These are phyloP conservation scores for Platalea minor DNA, from an alignment of 2,797 vertebrate species.

Conservation along the genomic window DNA sequence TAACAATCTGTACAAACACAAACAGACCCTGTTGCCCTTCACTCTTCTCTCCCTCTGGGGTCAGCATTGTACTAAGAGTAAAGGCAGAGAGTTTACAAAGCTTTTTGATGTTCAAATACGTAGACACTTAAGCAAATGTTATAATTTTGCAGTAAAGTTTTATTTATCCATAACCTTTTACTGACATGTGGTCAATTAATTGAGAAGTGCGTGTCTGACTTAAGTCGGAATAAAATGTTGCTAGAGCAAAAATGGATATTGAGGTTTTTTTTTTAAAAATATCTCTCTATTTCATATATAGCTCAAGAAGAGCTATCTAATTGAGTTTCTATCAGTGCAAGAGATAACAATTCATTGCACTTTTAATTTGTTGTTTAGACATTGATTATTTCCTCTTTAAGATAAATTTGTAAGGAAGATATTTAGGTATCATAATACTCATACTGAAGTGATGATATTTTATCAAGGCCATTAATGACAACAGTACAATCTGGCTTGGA, in stretches of 20 bases:
- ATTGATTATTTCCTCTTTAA: not conserved
- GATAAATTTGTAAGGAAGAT: not conserved
- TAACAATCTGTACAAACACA: constrained; percentile 37
- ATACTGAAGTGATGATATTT: not conserved
- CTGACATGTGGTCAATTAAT: not conserved
- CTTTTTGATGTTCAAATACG: not conserved
- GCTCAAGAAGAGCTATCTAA: not conserved
- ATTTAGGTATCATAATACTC: not conserved
- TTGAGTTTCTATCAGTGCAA: not conserved
- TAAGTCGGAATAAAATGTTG: not conserved
- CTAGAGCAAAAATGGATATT: not conserved
- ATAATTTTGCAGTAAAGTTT: not conserved
- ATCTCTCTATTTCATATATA: not conserved
- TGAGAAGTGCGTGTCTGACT: not conserved
- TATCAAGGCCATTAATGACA: not conserved
- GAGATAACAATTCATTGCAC: not conserved
- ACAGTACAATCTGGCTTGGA: not conserved
- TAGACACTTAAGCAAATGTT: not conserved
- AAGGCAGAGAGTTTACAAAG: constrained; percentile 5
- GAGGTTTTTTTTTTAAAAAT: not conserved
- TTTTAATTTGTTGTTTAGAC: not conserved
- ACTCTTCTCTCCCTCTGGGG: constrained; percentile 32
- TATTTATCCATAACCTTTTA: not conserved
- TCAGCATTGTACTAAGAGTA: not conserved
- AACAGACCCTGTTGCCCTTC: constrained; percentile 25